Evolutionary conservation across 2,113 vertebrate genomes (phyloP), one percentile per base, ranked within the genome.

Genomic region (Illadopsis cleaveri): DNA sequence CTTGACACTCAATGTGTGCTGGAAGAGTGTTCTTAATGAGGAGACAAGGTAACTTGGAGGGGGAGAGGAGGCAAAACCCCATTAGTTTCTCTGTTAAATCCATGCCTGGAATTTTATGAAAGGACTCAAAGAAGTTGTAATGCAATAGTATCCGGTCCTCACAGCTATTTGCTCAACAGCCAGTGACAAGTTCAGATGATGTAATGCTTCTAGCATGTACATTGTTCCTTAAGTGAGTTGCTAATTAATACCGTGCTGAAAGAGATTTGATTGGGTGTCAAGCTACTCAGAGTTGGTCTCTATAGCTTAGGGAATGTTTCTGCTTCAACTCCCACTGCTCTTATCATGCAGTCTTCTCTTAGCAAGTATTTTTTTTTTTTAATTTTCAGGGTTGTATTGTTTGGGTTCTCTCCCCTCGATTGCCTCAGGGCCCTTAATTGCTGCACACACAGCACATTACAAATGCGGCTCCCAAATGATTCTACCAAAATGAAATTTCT

Each of bases 151-250:
- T 87, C 89, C 15, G 2, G 66, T 69, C 61, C 75, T 90, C 84
- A 93, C 70, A 85, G 66, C 54, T 91, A 53, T 84, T 93, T 89
- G 53, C 70, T 90, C 89, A 91, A 86, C 68, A 89, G 44, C 28
- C 83, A 87, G 73, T 38, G 82, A 85, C 91, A 95, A 91, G 73
- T 82, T 85, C 78, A 61, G 70, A 85, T 95, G 94, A 96, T 82
- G 94, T 85, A 72, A 96, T 91, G 70, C 86, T 70, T 69, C 84
- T 57, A 93, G 57, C 40, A 93, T 1, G 65, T 69, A 62, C 79
- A 90, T 86, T 94, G 94, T 89, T 94, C 75, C 93, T 97, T 82
- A 84, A 89, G 51, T 56, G 57, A 92, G 30, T 85, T 93, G 66
- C 53, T 94, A 95, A 95, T 96, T 90, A 96, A 90, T 47, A 66